Conservation (phyloP, 2,797 vertebrate genomes). For the Chelonia mydas region DNA sequence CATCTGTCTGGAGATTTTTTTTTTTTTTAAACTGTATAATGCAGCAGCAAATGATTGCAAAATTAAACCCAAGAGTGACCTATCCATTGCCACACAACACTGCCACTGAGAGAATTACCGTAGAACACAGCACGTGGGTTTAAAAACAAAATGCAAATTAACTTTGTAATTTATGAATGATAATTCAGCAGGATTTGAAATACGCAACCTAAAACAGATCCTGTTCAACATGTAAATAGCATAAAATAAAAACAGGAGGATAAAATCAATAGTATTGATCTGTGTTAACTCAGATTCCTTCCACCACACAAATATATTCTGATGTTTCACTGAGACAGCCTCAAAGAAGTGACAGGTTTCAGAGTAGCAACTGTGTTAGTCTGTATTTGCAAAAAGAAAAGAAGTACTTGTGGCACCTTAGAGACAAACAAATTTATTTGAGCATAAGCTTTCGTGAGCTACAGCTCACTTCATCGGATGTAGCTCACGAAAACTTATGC, state of each 20-base stretch:
- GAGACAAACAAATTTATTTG: too few species aligned
- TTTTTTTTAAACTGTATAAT: not conserved
- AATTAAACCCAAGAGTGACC: slow-evolving; percentile 26
- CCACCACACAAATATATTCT: not conserved
- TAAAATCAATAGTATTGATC: slow-evolving; percentile 27
- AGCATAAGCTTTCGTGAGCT: too few species aligned
- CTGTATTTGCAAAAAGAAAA: too few species aligned
- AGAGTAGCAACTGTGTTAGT: too few species aligned
- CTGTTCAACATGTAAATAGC: not conserved
- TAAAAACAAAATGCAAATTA: not conserved
- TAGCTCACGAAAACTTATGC: too few species aligned
- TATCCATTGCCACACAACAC: not conserved
- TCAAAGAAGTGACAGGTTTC: not conserved
- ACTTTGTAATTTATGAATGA: not conserved
- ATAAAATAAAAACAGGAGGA: not conserved
- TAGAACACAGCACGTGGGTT: rapidly evolving
- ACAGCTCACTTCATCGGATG: too few species aligned
- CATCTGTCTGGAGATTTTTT: slow-evolving; percentile 10
- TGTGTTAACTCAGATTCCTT: slow-evolving; percentile 26
- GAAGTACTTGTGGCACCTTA: too few species aligned
- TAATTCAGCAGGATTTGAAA: slow-evolving; percentile 13
- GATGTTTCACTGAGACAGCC: slow-evolving; percentile 16
- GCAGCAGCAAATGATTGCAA: not conserved
- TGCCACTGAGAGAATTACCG: not conserved
- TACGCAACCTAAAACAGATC: rapidly evolving